Percentiles rank a stretch among this genome's conserved stretches.
These are phyloP conservation scores for Euura lappo DNA, from an alignment of 1,140 invertebrate species.

Conservation along the genomic window DNA sequence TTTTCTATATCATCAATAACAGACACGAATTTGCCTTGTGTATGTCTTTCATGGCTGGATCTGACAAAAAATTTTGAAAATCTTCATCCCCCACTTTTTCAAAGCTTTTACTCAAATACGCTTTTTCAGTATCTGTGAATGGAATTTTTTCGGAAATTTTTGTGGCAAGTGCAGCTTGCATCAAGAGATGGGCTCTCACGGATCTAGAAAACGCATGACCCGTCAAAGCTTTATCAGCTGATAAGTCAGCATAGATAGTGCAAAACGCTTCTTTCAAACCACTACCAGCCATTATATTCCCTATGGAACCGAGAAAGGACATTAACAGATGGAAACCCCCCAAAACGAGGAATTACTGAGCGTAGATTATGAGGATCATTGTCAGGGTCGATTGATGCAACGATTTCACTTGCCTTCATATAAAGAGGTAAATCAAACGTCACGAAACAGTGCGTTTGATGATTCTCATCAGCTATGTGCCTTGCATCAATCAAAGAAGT, in stretches of 20 bases:
- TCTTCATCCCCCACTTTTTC: conserved; percentile 12
- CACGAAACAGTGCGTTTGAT: conserved; percentile 30
- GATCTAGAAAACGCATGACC: not conserved
- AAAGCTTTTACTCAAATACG: conserved; percentile 6
- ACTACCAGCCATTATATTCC: conserved; percentile 31
- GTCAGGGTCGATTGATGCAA: not conserved
- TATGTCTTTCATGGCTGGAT: not conserved
- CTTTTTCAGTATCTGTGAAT: conserved; percentile 16
- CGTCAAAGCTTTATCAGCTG: not conserved
- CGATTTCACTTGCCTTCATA: conserved; percentile 16
- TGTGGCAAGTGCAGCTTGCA: not conserved
- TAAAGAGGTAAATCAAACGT: no score
- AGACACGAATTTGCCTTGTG: conserved; percentile 9
- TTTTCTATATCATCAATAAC: conserved; percentile 15
- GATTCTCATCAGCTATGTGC: conserved; percentile 20
- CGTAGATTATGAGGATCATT: conserved; percentile 16
- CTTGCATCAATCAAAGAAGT: conserved; percentile 28
- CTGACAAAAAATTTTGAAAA: not conserved
- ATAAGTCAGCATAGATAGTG: conserved; percentile 27
- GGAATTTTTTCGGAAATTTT: conserved; percentile 17
- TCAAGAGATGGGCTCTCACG: not conserved
- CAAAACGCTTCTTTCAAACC: conserved; percentile 25
- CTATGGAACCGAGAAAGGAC: conserved; percentile 30
- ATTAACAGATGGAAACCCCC: conserved; percentile 31
- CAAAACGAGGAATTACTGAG: conserved; percentile 17